phyloP scores from a whole-genome alignment of 2,888 invertebrate genomes.

The Erpobdella octoculata region DNA sequence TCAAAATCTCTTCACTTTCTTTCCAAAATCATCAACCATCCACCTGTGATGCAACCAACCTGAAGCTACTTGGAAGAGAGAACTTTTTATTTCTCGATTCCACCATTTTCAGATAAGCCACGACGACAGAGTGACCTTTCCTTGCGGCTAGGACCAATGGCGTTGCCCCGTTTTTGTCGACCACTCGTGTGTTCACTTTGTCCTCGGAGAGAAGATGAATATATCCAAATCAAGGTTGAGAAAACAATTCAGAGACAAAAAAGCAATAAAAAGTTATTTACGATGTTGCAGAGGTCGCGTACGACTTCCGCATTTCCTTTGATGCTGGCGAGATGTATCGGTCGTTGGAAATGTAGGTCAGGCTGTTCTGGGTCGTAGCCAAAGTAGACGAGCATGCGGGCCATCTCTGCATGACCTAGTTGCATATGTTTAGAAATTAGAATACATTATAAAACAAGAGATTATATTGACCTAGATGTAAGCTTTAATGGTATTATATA shows the following conservation, averaged over 20 bases:
- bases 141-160: conserved; percentile 80
- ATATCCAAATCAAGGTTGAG: not conserved
- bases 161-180: conserved; percentile 84
- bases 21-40: too few species aligned
- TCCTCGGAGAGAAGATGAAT: conserved; percentile 57
- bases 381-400: conserved; percentile 77
- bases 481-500: not conserved
- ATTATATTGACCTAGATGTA: not conserved
- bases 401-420: conserved; percentile 66
- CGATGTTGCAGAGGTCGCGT: conserved; percentile 71
- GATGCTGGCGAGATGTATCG: conserved; percentile 77
- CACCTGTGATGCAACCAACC: not conserved
- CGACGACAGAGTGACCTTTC: conserved; percentile 75
- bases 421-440: not conserved
- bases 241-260: not conserved
- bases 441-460: not conserved
- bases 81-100: conserved; percentile 65
- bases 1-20: not conserved
- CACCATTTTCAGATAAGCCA: conserved; percentile 57
- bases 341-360: conserved; percentile 85
- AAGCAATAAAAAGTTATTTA: not conserved
- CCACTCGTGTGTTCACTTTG: conserved; percentile 74
- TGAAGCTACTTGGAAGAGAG: not conserved
- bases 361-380: conserved; percentile 80
- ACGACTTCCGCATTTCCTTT: conserved; percentile 81